Conservation (phyloP, 2,113 vertebrate genomes). For the Tyto alba region DNA sequence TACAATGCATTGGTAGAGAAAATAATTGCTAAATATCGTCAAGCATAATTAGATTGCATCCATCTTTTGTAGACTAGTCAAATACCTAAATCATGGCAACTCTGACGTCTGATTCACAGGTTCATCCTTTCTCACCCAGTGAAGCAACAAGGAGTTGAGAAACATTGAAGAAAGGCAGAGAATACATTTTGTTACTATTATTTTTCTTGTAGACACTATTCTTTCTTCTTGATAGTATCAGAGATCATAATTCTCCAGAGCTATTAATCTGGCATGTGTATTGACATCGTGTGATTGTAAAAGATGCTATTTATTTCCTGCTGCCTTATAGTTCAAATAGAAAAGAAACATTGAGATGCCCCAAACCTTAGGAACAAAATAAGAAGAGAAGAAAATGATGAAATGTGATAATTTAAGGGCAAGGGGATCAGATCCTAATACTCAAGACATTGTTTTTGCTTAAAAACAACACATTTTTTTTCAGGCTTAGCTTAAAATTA, state of each 20-base stretch:
- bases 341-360: background rate
- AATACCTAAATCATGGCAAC: background rate
- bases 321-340: background rate
- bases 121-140: background rate
- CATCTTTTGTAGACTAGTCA: background rate
- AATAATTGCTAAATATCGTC: background rate
- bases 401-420: background rate
- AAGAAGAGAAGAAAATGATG: background rate
- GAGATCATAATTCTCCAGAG: constrained; percentile 11
- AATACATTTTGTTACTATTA: background rate
- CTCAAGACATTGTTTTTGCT: background rate
- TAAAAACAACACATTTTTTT: background rate
- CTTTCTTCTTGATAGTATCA: background rate
- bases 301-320: constrained; percentile 10
- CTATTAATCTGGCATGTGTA: constrained; percentile 24
- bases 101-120: background rate
- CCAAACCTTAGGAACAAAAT: background rate
- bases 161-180: background rate
- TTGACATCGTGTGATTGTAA: background rate
- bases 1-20: background rate
- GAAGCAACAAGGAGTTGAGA: background rate
- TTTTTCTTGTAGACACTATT: background rate
- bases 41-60: background rate
- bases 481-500: background rate
- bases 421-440: background rate